Conservation (phyloP, 64 coral and sea anemone species). For the Exaiptasia diaphana region DNA sequence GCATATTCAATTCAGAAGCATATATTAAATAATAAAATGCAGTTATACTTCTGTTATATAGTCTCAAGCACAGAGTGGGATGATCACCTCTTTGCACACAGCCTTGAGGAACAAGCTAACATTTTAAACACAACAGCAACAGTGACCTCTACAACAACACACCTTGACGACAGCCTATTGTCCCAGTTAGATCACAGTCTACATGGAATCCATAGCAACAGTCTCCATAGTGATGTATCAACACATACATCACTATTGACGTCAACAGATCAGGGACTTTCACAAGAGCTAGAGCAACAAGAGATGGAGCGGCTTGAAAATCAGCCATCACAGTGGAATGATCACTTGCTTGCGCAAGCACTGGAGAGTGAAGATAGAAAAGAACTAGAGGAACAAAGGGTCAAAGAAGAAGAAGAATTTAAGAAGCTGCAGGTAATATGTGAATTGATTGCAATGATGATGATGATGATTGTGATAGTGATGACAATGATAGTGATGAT, state of each 20-base stretch:
- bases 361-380: slow-evolving; percentile 73
- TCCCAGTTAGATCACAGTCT: too few relatives aligned
- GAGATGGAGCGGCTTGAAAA: slow-evolving; percentile 81
- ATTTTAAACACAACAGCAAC: too few relatives aligned
- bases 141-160: too few relatives aligned
- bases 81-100: slow-evolving; percentile 79
- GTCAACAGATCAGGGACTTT: background rate
- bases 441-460: too few relatives aligned
- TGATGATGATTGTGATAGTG: too few relatives aligned
- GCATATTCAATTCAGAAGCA: too few relatives aligned
- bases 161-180: background rate
- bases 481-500: too few relatives aligned
- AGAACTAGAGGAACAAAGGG: slow-evolving; percentile 63
- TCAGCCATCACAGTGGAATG: slow-evolving; percentile 68
- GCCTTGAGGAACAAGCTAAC: slow-evolving; percentile 50
- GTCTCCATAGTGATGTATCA: background rate
- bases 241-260: background rate
- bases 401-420: slow-evolving; percentile 83
- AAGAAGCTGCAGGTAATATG: slow-evolving; percentile 93
- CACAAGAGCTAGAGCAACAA: slow-evolving; percentile 15
- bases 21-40: too few relatives aligned
- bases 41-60: background rate
- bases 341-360: slow-evolving; percentile 79
- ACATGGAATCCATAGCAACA: background rate
- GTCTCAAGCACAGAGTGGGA: slow-evolving; percentile 82